A percentile compares a stretch with the other conserved stretches of the same genome.
Evolutionary conservation across 1,140 invertebrate genomes (phyloP).

Genomic region (Heliconius nattereri): DNA sequence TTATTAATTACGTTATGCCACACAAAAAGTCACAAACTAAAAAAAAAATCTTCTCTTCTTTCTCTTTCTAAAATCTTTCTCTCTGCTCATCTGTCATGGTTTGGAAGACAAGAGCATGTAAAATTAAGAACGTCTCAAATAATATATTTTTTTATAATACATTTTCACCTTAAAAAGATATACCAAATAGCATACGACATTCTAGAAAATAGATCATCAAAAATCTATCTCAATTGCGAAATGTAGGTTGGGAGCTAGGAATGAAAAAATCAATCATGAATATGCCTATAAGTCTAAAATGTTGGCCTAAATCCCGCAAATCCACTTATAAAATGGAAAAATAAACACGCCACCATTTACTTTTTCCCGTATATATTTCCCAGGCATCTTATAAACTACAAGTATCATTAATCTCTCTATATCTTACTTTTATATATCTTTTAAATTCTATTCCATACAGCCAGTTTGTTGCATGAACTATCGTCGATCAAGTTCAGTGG

Average conservation of each 20-base stretch:
- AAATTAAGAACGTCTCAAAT: no score
- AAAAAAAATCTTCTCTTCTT: no score
- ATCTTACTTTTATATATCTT: background rate
- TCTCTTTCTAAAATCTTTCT: no score
- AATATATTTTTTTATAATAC: no score
- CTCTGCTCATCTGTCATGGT: no score
- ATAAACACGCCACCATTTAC: background rate
- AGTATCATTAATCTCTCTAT: slow-evolving; percentile 21
- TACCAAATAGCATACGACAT: no score
- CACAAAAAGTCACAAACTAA: no score
- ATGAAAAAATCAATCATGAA: slow-evolving; percentile 29
- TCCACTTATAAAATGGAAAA: slow-evolving; percentile 27
- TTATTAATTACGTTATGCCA: no score
- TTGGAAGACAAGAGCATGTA: no score
- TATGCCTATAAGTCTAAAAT: slow-evolving; percentile 32
- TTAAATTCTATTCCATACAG: slow-evolving; percentile 10
- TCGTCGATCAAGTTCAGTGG: slow-evolving; percentile 19
- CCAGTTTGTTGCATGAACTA: slow-evolving; percentile 6
- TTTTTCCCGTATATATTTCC: background rate
- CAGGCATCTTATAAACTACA: slow-evolving; percentile 4
- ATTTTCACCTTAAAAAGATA: no score
- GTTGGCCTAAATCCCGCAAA: slow-evolving; percentile 35
- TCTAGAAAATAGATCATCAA: background rate
- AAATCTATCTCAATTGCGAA: slow-evolving; percentile 17
- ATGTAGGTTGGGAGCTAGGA: slow-evolving; percentile 22